phyloP scores from a whole-genome alignment of 2,113 vertebrate species.

The Siphamia tubifer region DNA sequence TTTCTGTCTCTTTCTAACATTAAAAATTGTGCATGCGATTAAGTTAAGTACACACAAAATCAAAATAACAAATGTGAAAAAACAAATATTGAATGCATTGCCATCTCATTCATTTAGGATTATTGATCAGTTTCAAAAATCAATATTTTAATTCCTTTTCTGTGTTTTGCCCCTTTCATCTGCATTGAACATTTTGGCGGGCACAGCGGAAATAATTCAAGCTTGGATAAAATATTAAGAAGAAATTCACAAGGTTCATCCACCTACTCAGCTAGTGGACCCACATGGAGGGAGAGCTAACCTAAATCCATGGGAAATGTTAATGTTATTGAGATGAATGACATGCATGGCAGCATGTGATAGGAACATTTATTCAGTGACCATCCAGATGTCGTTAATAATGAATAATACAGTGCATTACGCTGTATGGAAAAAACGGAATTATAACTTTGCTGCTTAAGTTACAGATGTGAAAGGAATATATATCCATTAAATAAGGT shows the following conservation, averaged over 20 bases:
- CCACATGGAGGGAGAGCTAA: conserved; percentile 23
- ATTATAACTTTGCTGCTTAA: not conserved
- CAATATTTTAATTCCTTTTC: too few relatives aligned
- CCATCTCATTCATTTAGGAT: too few relatives aligned
- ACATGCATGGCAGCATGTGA: conserved; percentile 21
- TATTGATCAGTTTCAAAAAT: too few relatives aligned
- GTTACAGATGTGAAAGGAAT: not conserved
- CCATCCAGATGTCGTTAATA: too few relatives aligned
- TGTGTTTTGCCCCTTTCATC: not conserved
- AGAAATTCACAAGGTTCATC: conserved; percentile 14
- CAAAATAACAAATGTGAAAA: too few relatives aligned
- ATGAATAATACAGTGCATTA: not conserved
- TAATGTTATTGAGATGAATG: conserved; percentile 30
- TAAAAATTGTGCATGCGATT: too few relatives aligned
- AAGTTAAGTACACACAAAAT: too few relatives aligned
- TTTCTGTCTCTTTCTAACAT: too few relatives aligned
- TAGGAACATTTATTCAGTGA: conserved; percentile 11
- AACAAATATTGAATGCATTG: too few relatives aligned
- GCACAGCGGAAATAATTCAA: conserved; percentile 16
- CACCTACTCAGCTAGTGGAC: conserved; percentile 14
- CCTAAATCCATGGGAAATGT: not conserved
- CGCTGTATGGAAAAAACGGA: not conserved
- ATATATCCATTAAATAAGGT: not conserved
- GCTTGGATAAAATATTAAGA: conserved; percentile 5
- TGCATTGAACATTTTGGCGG: not conserved